phyloP scores from a whole-genome alignment of 1,140 invertebrate species.

The Euura lappo region DNA sequence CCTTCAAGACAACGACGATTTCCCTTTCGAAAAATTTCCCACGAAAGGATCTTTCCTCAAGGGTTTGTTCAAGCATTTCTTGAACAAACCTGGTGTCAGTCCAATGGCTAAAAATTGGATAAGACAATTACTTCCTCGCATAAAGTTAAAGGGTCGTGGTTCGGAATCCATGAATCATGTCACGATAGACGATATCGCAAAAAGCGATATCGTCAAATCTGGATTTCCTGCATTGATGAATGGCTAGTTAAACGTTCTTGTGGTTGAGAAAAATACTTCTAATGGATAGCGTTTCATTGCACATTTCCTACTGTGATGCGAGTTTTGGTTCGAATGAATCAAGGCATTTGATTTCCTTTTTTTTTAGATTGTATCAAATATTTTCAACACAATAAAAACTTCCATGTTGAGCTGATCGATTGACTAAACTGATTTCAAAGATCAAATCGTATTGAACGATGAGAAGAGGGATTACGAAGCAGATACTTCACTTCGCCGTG shows the following conservation, averaged over 20 bases:
- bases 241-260: background rate
- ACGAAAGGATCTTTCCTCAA: constrained; percentile 26
- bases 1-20: constrained; percentile 28
- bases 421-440: no score
- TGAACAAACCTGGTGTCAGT: constrained; percentile 8
- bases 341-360: background rate
- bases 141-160: constrained; percentile 23
- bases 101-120: constrained; percentile 12
- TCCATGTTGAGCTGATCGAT: no score
- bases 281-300: background rate
- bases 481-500: no score
- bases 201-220: background rate
- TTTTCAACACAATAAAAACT: no score
- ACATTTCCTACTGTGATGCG: background rate
- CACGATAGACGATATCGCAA: background rate
- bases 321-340: background rate
- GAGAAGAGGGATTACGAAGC: no score
- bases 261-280: background rate
- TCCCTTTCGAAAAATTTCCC: constrained; percentile 26
- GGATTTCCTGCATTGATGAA: background rate
- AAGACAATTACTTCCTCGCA: constrained; percentile 17
- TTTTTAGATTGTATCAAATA: no score
- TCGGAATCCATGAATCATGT: constrained; percentile 12
- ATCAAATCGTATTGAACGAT: no score
- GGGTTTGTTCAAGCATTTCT: constrained; percentile 15